Percentiles rank a stretch among this genome's conserved stretches.
Conservation (phyloP, 2,113 vertebrate genomes). For the Phylloscopus trochilus region DNA sequence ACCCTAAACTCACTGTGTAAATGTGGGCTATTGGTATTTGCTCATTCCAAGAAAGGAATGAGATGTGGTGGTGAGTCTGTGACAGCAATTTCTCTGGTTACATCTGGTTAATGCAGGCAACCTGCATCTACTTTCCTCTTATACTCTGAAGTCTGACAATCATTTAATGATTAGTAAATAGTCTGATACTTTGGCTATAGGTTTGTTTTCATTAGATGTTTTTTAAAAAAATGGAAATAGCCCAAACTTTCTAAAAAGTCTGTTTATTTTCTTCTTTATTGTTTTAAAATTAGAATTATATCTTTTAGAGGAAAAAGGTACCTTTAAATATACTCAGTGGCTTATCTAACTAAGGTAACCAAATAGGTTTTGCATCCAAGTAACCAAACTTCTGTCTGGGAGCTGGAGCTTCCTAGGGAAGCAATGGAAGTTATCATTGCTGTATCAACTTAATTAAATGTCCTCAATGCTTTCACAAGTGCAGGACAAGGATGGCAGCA, state of each 20-base stretch:
- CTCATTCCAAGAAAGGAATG: neutral
- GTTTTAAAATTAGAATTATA: neutral
- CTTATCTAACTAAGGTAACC: neutral
- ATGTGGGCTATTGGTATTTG: neutral
- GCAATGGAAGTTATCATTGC: conserved; percentile 10
- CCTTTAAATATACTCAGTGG: neutral
- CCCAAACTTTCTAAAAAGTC: neutral
- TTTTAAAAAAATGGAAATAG: neutral
- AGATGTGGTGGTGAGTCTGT: neutral
- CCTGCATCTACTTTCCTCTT: neutral
- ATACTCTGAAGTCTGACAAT: neutral
- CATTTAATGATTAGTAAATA: neutral
- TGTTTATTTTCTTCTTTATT: neutral
- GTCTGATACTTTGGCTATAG: neutral
- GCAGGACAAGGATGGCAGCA: conserved; percentile 17
- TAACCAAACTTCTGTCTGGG: neutral
- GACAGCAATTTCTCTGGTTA: neutral
- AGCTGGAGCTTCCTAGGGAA: neutral
- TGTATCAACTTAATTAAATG: conserved; percentile 48
- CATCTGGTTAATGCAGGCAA: neutral
- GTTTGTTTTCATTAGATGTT: neutral
- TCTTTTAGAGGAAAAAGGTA: neutral
- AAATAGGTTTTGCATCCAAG: neutral
- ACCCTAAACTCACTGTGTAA: neutral
- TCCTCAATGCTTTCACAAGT: conserved; percentile 6